Conservation (phyloP, 2,797 vertebrate species). For the Chrysolophus pictus region DNA sequence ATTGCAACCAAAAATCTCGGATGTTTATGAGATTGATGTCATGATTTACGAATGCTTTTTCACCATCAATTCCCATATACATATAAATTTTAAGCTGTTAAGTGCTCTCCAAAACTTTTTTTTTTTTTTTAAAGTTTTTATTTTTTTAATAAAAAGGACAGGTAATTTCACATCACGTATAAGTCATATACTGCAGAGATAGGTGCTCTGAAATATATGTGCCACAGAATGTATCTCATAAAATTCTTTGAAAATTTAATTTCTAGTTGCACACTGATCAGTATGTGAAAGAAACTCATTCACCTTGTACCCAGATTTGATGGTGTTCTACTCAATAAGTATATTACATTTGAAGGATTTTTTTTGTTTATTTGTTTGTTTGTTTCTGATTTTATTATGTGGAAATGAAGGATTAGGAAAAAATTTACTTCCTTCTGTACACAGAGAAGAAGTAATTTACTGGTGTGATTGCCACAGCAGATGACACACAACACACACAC, state of each 20-base stretch:
- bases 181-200: not conserved
- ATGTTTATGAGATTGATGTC: not conserved
- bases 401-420: not conserved
- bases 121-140: too few relatives aligned
- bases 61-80: not conserved
- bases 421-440: conserved; percentile 6
- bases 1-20: not conserved
- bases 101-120: fast-evolving
- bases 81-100: not conserved
- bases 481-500: not conserved
- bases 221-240: not conserved
- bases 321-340: not conserved
- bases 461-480: not conserved
- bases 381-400: not conserved
- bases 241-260: not conserved
- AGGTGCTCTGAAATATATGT: not conserved
- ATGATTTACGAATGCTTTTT: fast-evolving
- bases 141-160: not conserved
- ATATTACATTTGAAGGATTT: not conserved
- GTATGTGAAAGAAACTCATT: not conserved
- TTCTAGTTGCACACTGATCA: not conserved
- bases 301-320: not conserved
- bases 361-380: too few relatives aligned
- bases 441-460: conserved; percentile 32
- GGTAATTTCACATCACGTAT: not conserved